Percentiles rank a stretch among this genome's conserved stretches.
Conservation (phyloP, 2,797 vertebrate species). For the Enteromius thamalakanensis region DNA sequence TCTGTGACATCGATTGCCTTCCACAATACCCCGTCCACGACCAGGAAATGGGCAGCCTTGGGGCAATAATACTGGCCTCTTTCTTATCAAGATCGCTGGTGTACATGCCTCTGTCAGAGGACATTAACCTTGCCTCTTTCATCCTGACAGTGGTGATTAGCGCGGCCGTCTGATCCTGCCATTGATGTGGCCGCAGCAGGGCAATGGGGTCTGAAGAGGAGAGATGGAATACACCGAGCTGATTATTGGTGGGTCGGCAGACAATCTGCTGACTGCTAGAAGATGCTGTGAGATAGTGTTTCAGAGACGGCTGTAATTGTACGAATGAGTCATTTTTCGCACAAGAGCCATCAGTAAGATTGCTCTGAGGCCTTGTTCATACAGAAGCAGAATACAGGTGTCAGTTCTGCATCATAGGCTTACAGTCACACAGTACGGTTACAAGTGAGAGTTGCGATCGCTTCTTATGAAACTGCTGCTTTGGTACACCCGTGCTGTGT, state of each 20-base stretch:
- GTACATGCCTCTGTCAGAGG: constrained; percentile 84
- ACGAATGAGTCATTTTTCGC: constrained; percentile 57
- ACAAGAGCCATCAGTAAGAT: not conserved
- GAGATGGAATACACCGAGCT: constrained; percentile 61
- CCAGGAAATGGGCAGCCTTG: constrained; percentile 71
- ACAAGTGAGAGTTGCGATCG: not conserved
- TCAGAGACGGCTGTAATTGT: constrained; percentile 75
- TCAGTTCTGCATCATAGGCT: not conserved
- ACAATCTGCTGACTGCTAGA: constrained; percentile 80
- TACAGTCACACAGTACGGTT: not conserved
- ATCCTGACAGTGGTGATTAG: constrained; percentile 91
- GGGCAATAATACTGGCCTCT: constrained; percentile 73
- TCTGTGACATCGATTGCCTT: constrained; percentile 80
- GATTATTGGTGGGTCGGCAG: constrained; percentile 77
- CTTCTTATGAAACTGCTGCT: not conserved
- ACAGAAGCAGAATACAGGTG: not conserved
- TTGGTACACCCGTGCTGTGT: not conserved
- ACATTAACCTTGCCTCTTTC: constrained; percentile 92
- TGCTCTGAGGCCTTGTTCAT: not conserved
- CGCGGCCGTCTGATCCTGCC: constrained; percentile 77
- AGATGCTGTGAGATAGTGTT: constrained; percentile 84
- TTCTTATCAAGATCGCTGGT: constrained; percentile 89
- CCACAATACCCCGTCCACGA: constrained; percentile 69
- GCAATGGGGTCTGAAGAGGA: constrained; percentile 67
- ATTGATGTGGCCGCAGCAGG: constrained; percentile 71